A percentile compares a stretch with the other conserved stretches of the same genome.
phyloP scores from a whole-genome alignment of 1,140 invertebrate genomes.

The Zaprionus inermis region DNA sequence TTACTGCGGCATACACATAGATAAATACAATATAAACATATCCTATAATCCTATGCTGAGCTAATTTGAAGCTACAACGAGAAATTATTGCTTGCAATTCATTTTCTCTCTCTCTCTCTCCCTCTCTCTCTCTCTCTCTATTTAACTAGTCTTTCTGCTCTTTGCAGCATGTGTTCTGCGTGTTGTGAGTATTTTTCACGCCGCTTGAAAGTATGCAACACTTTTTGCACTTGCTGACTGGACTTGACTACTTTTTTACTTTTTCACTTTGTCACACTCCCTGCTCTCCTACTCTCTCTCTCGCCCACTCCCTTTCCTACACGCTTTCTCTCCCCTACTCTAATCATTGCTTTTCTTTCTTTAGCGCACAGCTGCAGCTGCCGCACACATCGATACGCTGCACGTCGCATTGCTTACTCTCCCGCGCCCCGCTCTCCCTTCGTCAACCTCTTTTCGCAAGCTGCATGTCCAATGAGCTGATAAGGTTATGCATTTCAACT shows the following conservation, averaged over 20 bases:
- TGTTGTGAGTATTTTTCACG: neutral
- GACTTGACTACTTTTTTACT: neutral
- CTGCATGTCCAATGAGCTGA: slow-evolving; percentile 39
- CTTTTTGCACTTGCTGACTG: neutral
- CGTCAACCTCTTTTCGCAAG: neutral
- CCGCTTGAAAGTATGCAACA: neutral
- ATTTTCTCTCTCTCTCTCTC: neutral
- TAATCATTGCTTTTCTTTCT: slow-evolving; percentile 20
- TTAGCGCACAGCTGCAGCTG: slow-evolving; percentile 14
- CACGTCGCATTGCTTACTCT: neutral
- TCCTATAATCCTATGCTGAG: too few relatives aligned
- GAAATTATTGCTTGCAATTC: too few relatives aligned
- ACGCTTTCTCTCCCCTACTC: neutral
- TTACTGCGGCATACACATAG: too few relatives aligned
- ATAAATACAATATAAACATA: too few relatives aligned
- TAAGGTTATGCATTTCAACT: slow-evolving; percentile 65
- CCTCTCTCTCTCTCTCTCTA: neutral
- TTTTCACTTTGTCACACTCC: neutral
- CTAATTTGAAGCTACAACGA: too few relatives aligned
- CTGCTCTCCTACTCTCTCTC: neutral
- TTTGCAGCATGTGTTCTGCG: neutral
- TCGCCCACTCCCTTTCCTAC: neutral
- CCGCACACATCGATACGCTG: slow-evolving; percentile 29
- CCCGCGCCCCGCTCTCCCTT: neutral
- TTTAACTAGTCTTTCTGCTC: neutral